A percentile compares a stretch with the other conserved stretches of the same genome.
These are phyloP conservation scores for Trachelus iudaicus DNA, from an alignment of 2,888 invertebrate genomes.

Conservation along the genomic window DNA sequence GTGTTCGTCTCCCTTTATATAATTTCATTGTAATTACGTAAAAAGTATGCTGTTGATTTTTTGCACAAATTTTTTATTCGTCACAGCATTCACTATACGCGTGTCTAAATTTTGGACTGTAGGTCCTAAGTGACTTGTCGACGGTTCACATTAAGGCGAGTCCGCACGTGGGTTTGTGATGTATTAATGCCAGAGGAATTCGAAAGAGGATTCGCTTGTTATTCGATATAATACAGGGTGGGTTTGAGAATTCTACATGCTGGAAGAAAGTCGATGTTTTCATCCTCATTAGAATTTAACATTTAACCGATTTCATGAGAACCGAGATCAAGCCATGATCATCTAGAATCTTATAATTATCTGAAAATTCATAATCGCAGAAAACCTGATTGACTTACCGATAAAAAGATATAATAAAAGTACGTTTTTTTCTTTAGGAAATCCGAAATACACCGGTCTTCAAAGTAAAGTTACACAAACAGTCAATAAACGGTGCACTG, in stretches of 20 bases:
- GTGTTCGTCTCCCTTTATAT: background rate
- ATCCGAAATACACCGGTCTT: background rate
- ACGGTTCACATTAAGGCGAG: background rate
- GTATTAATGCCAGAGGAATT: background rate
- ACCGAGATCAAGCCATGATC: background rate
- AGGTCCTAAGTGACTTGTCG: background rate
- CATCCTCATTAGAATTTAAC: background rate
- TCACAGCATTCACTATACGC: background rate
- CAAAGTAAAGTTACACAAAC: background rate
- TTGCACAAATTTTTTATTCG: background rate
- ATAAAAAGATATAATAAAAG: background rate
- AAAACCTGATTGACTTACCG: background rate
- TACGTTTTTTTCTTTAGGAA: background rate
- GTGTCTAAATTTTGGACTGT: background rate
- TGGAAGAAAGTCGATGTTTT: background rate
- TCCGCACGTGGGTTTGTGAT: background rate
- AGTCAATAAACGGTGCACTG: background rate
- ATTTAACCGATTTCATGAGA: background rate
- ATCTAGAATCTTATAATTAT: background rate
- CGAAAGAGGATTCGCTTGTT: background rate
- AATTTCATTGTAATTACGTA: background rate
- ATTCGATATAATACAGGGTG: background rate
- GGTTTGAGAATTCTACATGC: background rate
- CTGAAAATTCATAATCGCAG: background rate
- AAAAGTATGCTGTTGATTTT: background rate